Evolutionary conservation across 2,888 invertebrate species (phyloP).

Genomic region (Himalopsyche tibetana): DNA sequence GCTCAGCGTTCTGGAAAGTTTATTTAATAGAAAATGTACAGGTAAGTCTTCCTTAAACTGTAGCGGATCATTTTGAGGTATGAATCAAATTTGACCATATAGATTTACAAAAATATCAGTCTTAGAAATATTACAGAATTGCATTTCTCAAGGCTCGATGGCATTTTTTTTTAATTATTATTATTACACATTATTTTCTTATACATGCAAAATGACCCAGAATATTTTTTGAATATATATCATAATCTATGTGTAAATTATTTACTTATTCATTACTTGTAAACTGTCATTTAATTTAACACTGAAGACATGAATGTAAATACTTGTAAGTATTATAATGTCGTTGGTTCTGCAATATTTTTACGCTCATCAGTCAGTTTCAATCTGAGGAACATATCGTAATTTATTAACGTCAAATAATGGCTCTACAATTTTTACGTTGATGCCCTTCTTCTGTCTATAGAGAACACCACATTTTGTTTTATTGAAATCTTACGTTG

Average conservation of each 20-base stretch:
- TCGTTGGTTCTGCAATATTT: too few species aligned
- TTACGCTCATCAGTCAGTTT: too few species aligned
- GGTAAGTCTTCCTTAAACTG: slow-evolving; percentile 29
- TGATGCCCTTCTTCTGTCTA: too few species aligned
- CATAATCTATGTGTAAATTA: slow-evolving; percentile 23
- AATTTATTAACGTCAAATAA: too few species aligned
- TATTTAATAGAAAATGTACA: neutral
- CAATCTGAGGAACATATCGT: too few species aligned
- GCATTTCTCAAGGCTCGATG: slow-evolving; percentile 43
- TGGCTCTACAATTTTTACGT: too few species aligned
- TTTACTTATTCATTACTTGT: slow-evolving; percentile 35
- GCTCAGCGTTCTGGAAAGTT: slow-evolving; percentile 11
- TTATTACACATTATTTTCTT: slow-evolving; percentile 37
- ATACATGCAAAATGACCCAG: slow-evolving; percentile 35
- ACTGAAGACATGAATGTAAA: neutral
- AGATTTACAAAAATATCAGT: slow-evolving; percentile 43
- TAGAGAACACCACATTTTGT: too few species aligned
- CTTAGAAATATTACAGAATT: slow-evolving; percentile 43
- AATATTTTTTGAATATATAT: slow-evolving; percentile 29
- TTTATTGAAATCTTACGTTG: too few species aligned
- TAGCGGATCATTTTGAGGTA: slow-evolving; percentile 8
- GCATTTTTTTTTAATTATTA: slow-evolving; percentile 6
- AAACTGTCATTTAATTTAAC: slow-evolving; percentile 12
- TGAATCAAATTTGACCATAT: slow-evolving; percentile 40
- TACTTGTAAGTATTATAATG: too few species aligned